Conservation (phyloP, 1,140 invertebrate genomes). For the Drosophila bipectinata region DNA sequence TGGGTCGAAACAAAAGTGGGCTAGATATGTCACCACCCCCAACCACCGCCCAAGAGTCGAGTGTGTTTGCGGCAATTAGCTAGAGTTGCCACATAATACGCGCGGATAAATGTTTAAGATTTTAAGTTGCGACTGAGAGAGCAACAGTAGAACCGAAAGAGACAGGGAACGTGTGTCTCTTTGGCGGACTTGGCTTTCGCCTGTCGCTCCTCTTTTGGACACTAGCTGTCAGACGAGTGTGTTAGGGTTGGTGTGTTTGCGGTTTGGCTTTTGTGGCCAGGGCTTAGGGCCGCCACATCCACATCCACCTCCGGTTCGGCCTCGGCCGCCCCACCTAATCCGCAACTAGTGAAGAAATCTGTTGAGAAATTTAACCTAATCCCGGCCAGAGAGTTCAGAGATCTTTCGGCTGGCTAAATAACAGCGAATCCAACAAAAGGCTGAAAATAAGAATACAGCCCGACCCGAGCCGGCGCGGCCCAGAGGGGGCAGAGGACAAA, state of each 20-base stretch:
- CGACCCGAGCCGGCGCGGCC: no score
- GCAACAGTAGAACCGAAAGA: not conserved
- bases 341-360: conserved; percentile 73
- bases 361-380: conserved; percentile 78
- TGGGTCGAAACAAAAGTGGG: conserved; percentile 3
- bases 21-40: conserved; percentile 2
- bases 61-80: conserved; percentile 72
- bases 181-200: conserved; percentile 49
- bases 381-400: conserved; percentile 40
- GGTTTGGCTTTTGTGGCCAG: conserved; percentile 70
- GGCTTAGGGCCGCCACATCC: conserved; percentile 44
- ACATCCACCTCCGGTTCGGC: not conserved
- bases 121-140: conserved; percentile 64
- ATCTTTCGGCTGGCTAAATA: not conserved
- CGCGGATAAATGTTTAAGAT: conserved; percentile 83
- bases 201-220: conserved; percentile 34
- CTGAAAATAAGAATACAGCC: conserved; percentile 10
- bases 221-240: conserved; percentile 61
- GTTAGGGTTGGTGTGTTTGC: conserved; percentile 38
- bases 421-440: conserved; percentile 49
- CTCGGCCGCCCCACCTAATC: conserved; percentile 46
- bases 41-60: conserved; percentile 23
- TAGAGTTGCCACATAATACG: conserved; percentile 83
- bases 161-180: conserved; percentile 25
- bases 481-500: not conserved